These are phyloP conservation scores for Mungos mungo DNA, from an alignment of 2,113 vertebrate genomes.

Conservation along the genomic window DNA sequence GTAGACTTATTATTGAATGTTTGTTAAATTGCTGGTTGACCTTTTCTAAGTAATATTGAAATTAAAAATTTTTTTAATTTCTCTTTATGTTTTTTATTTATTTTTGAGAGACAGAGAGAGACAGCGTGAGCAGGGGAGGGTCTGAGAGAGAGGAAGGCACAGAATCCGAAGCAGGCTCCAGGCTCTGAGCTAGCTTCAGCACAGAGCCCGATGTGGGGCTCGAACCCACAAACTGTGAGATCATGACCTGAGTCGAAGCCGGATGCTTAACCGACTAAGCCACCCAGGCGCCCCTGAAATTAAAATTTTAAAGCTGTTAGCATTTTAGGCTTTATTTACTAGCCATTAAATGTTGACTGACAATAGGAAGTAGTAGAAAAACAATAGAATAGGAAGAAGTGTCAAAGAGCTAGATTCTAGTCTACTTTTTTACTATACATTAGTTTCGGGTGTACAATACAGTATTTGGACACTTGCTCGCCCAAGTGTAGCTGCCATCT, in stretches of 20 bases:
- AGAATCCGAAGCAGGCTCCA: too few relatives aligned
- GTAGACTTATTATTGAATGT: conserved; percentile 24
- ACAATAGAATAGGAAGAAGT: not conserved
- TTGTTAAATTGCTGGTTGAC: conserved; percentile 15
- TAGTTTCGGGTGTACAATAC: not conserved
- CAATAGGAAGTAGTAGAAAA: not conserved
- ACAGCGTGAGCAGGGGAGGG: too few relatives aligned
- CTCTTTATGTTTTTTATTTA: too few relatives aligned
- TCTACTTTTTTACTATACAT: not conserved
- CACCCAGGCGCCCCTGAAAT: not conserved
- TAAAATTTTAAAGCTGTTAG: conserved; percentile 31
- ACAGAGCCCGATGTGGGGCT: too few relatives aligned
- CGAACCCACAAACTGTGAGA: too few relatives aligned
- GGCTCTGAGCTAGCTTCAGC: too few relatives aligned
- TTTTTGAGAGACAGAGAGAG: too few relatives aligned
- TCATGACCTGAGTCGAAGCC: too few relatives aligned
- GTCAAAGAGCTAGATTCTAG: not conserved
- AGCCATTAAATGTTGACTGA: conserved; percentile 22
- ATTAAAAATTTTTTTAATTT: not conserved
- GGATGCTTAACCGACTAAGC: too few relatives aligned
- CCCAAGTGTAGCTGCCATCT: not conserved
- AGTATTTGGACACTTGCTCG: not conserved
- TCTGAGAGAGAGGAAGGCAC: too few relatives aligned
- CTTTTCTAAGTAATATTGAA: conserved; percentile 32
- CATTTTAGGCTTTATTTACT: conserved; percentile 2